Conservation (phyloP, 2,113 vertebrate species). For the Callionymus lyra region DNA sequence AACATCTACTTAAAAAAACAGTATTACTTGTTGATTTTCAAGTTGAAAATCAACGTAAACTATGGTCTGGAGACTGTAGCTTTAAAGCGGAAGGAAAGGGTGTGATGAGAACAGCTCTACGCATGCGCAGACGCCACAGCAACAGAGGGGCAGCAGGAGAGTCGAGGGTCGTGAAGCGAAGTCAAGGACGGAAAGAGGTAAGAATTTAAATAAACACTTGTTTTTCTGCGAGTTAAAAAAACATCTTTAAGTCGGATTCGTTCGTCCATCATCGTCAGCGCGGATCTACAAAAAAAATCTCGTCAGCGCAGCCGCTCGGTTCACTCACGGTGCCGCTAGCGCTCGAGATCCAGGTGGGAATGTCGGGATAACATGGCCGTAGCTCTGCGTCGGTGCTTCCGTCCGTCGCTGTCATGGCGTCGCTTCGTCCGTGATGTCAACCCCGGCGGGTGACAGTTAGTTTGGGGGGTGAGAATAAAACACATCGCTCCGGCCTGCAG, state of each 20-base stretch:
- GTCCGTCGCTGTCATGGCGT: no score
- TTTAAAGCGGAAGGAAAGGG: constrained; percentile 5
- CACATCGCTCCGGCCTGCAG: constrained; percentile 13
- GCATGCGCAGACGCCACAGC: constrained; percentile 36
- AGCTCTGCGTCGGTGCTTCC: background rate
- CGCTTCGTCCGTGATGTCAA: constrained; percentile 21
- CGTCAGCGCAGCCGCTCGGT: no score
- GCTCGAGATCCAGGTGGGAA: no score
- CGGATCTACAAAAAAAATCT: constrained; percentile 6
- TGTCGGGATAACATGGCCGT: no score
- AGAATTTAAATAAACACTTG: constrained; percentile 1
- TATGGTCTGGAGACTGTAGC: constrained; percentile 9
- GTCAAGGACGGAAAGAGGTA: constrained; percentile 35
- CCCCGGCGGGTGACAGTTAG: constrained; percentile 13
- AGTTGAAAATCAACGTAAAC: no score
- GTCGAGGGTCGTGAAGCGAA: constrained; percentile 5
- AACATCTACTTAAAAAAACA: no score
- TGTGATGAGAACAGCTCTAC: constrained; percentile 9
- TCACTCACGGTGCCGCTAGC: no score
- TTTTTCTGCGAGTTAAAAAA: no score
- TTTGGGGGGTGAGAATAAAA: constrained; percentile 17
- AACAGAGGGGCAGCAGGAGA: constrained; percentile 10
- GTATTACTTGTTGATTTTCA: no score
- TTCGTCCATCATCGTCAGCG: no score
- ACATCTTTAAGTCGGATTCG: no score